Evolutionary conservation across 2,797 vertebrate species (phyloP), one percentile per base, ranked within the genome.

Genomic region (Propithecus deckenii): DNA sequence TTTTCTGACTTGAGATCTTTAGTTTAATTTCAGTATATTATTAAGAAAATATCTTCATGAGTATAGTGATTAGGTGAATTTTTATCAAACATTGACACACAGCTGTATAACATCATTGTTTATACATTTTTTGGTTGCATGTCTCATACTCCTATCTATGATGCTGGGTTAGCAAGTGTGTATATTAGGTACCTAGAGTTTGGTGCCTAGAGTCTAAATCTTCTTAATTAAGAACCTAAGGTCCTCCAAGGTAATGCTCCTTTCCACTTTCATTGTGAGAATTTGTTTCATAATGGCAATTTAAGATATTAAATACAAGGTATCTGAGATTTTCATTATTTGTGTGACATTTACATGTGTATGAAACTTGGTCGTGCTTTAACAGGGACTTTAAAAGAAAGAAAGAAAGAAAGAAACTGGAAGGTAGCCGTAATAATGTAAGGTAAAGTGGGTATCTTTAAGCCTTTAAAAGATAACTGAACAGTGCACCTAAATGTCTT

Each of bases 41-140:
- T 87, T 46, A 93, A 88, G 87, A 88, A 91, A 85, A 63, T 61
- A 46, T 35, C 38, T 88, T 74, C 57, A 35, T 96, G 71, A 52
- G 61, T 67, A 5, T 74, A 67, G 38, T 41, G 43, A 87, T 28
- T 38, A 71, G 35, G 22, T 50, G 61, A 71, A 30, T 43, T 92
- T 80, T 93, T 85, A 88, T 80, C 23, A 57, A 28, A 52, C 28
- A 48, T 83, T 95, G 86, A 71, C 38, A 61, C 72, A 96, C 13
- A 93, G 43, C 38, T 63, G 6, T 17, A 61, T 55, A 22, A 55
- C 7, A 38, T 87, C 30, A 5, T 57, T 76, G 57, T 80, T 75
- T 86, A 38, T 71, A 22, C 28, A 74, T 23, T 59, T 67, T 85
- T 52, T 13, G 7, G 25, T 63, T 85, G 15, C 13, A 7, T 35